These are phyloP conservation scores for Nyctibius grandis DNA, from an alignment of 2,797 vertebrate genomes.

Conservation along the genomic window DNA sequence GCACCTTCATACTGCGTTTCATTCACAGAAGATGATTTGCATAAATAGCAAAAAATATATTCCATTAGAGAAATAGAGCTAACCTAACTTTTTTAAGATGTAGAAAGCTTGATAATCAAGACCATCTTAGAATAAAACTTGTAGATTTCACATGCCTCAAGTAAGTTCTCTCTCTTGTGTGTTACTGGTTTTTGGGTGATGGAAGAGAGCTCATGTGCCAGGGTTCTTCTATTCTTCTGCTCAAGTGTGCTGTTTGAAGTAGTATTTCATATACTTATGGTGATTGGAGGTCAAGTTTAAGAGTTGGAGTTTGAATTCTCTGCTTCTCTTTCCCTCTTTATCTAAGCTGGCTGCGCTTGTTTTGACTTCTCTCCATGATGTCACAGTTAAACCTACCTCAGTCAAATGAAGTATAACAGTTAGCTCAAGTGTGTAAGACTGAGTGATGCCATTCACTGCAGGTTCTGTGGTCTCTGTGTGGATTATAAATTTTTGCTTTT, in stretches of 20 bases:
- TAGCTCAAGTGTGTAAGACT: neutral
- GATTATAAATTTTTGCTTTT: neutral
- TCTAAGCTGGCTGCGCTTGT: neutral
- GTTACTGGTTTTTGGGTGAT: neutral
- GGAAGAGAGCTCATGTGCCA: neutral
- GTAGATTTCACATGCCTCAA: neutral
- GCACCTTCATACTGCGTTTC: neutral
- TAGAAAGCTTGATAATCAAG: neutral
- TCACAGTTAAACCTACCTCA: neutral
- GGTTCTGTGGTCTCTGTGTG: neutral
- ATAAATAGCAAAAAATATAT: neutral
- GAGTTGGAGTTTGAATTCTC: neutral
- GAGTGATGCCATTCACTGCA: neutral
- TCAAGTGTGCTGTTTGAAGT: neutral
- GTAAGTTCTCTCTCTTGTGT: neutral
- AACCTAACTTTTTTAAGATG: neutral
- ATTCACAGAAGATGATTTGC: neutral
- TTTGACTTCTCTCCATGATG: neutral
- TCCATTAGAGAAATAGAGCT: neutral
- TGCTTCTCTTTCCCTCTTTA: neutral
- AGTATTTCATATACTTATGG: neutral
- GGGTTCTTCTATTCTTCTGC: neutral
- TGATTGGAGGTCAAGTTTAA: neutral
- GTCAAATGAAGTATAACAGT: neutral
- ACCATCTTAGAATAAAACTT: neutral